Evolutionary conservation across 2,888 invertebrate species (phyloP).

Genomic region (Macrosoma leucophasiata): DNA sequence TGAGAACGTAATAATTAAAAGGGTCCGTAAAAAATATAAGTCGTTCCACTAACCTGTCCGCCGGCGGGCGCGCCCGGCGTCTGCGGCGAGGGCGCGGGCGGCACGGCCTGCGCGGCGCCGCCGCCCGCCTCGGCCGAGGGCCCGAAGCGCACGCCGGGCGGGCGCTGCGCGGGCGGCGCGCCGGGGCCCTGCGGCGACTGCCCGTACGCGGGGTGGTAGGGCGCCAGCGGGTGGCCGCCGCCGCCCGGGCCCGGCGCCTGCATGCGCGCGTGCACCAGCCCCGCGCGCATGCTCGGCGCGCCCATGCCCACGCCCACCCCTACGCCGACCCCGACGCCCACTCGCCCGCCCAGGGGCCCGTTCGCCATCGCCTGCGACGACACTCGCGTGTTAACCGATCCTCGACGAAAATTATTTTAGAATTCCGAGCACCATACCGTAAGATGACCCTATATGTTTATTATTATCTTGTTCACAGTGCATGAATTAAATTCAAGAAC

Average conservation of each 20-base stretch:
- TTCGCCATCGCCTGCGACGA: constrained; percentile 85
- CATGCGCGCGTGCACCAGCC: constrained; percentile 75
- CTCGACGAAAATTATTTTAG: no score
- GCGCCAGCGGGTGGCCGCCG: constrained; percentile 73
- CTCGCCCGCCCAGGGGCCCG: constrained; percentile 82
- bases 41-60: constrained; percentile 35
- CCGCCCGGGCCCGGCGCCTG: constrained; percentile 55
- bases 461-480: no score
- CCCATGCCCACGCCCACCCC: constrained; percentile 50
- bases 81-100: constrained; percentile 85
- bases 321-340: constrained; percentile 41
- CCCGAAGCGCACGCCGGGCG: constrained; percentile 42
- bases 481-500: no score
- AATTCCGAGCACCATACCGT: no score
- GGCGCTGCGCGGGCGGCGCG: constrained; percentile 35
- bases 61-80: constrained; percentile 85
- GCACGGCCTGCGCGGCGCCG: constrained; percentile 82
- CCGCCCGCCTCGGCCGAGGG: constrained; percentile 52
- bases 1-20: no score
- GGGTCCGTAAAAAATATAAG: neutral
- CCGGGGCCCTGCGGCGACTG: constrained; percentile 69
- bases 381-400: no score
- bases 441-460: no score
- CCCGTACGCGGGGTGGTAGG: constrained; percentile 76
- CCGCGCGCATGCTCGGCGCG: constrained; percentile 63